Base-by-base conservation (phyloP, 2,888 invertebrate genomes). In the Metellina segmentata region DNA sequence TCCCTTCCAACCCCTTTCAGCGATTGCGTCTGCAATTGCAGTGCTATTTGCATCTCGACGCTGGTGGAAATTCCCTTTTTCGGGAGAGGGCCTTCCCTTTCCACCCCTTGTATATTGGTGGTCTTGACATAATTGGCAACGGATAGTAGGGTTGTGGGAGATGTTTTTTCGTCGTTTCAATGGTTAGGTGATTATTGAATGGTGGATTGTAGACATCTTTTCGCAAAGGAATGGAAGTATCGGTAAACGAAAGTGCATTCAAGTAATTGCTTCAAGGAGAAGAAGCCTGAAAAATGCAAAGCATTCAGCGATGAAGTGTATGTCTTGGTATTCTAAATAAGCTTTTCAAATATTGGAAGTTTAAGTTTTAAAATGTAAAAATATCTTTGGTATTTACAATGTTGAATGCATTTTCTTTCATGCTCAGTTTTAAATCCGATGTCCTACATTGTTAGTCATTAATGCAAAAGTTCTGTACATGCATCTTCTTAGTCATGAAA, bases 41-140 rank as follows among this genome's bases (percentile, higher is more conserved):
- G 34, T 72, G 81, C 20, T 78, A 87, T 87, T 87, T 81, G 81
- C 81, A 87, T 81, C 72, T 52, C 6, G 53, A 72, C 69, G 48
- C 61, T 70, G 16, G 51, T 49, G 19, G 9, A 9, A 9, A 52
- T 77, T 77, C 9, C 7, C 13, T 61, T 61, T 79, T 8, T n/a
- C 0, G 34, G 34, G 34, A 34, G 4, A 34, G 4, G 34, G 19
- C 6, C 53, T 79, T 61, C 52, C 77, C 51, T 78, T 20, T 78
- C 11, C 52, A 19, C 13, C 7, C 51, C 19, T 78, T 78, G 13
- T 52, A 61, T 52, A 51, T 19, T 52, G 52, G 19, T 52, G 13
- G 48, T 11, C 20, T 77, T 77, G 34, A 16, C 20, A 79, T 61
- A 79, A 79, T 61, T 61, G 61, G 61, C 61, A 11, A 34, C 34